Percentiles rank a stretch among this genome's conserved stretches.
Evolutionary conservation across 2,888 invertebrate species (phyloP).

Genomic region (Rhagium mordax): DNA sequence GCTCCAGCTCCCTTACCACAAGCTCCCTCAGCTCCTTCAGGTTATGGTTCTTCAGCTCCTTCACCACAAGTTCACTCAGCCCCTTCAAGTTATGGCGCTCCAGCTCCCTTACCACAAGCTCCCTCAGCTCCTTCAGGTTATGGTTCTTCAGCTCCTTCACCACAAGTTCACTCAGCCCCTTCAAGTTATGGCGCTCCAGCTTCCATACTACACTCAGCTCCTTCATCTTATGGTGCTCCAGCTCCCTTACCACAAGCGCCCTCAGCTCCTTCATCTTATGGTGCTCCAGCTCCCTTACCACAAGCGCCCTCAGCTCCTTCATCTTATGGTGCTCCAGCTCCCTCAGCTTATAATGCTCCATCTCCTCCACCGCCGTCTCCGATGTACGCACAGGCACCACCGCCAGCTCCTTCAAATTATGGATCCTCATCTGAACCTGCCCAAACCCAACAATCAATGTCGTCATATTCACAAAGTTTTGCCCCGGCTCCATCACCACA

Average conservation of each 20-base stretch:
- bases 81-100: neutral
- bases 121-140: neutral
- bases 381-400: constrained; percentile 32
- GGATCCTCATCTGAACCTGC: constrained; percentile 30
- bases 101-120: constrained; percentile 22
- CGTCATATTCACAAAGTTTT: constrained; percentile 2
- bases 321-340: constrained; percentile 34
- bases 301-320: constrained; percentile 19
- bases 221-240: constrained; percentile 28
- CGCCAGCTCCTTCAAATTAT: constrained; percentile 31
- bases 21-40: constrained; percentile 1
- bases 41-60: constrained; percentile 8
- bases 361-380: constrained; percentile 31
- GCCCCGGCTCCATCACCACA: neutral
- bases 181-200: neutral
- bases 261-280: neutral
- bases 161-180: neutral
- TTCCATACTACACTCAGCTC: constrained; percentile 26
- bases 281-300: constrained; percentile 24
- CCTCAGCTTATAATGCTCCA: constrained; percentile 49
- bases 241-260: constrained; percentile 12
- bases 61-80: constrained; percentile 6
- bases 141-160: constrained; percentile 21
- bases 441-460: constrained; percentile 17
- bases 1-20: neutral